These are phyloP conservation scores for Rhombomys opimus DNA, from an alignment of 2,113 vertebrate genomes.

Conservation along the genomic window DNA sequence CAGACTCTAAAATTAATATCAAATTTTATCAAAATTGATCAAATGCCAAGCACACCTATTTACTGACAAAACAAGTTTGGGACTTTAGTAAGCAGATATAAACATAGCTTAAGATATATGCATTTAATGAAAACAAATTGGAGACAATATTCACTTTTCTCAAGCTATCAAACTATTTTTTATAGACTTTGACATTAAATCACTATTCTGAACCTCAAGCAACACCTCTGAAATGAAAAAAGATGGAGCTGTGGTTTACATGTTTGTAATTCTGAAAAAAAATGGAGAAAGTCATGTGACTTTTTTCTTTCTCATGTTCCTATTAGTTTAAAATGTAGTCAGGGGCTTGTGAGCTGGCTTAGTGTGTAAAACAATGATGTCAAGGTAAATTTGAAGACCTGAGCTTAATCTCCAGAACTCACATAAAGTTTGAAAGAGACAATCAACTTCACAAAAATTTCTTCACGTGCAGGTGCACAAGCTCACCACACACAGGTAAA, in stretches of 20 bases:
- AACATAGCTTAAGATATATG: not conserved
- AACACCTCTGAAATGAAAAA: slow-evolving; percentile 22
- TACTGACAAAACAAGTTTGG: not conserved
- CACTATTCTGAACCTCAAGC: not conserved
- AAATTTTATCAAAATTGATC: not conserved
- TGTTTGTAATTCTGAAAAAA: not conserved
- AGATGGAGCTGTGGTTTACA: not conserved
- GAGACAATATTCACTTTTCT: slow-evolving; percentile 35
- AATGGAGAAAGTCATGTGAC: not conserved
- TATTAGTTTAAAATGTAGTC: not conserved
- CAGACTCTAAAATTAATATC: not conserved
- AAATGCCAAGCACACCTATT: not conserved
- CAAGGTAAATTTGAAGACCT: not conserved
- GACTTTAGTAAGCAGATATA: not conserved
- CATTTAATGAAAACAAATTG: not conserved
- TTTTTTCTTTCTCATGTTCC: not conserved
- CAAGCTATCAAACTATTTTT: not conserved
- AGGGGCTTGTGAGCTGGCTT: not conserved
- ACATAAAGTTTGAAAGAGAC: too few relatives aligned
- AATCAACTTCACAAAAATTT: not conserved
- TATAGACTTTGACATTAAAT: not conserved
- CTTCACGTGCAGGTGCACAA: too few relatives aligned
- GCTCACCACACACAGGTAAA: not conserved
- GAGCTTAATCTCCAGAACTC: not conserved
- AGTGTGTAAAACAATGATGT: not conserved